phyloP scores from a whole-genome alignment of 1,140 invertebrate genomes.

The Lutraria rhynchaena region DNA sequence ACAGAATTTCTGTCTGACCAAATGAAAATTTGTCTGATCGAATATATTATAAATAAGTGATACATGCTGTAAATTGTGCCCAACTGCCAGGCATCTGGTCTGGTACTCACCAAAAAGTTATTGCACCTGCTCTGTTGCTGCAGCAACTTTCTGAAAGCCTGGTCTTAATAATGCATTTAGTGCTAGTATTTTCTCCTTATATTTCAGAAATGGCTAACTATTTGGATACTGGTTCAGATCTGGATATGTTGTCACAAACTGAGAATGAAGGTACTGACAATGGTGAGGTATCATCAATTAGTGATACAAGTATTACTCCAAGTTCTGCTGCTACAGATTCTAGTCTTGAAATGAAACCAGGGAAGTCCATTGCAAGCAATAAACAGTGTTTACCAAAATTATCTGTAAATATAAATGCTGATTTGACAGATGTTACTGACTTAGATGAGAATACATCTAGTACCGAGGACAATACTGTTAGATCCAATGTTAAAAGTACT shows the following conservation, averaged over 20 bases:
- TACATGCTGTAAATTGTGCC: too few relatives aligned
- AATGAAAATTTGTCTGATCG: too few relatives aligned
- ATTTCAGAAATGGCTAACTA: conserved; percentile 6
- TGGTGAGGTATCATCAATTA: background rate
- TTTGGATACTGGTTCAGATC: background rate
- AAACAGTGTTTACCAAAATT: background rate
- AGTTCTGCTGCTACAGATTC: background rate
- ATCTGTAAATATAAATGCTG: conserved; percentile 1
- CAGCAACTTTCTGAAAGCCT: too few relatives aligned
- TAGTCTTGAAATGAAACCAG: background rate
- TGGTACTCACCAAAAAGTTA: too few relatives aligned
- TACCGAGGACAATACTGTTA: background rate
- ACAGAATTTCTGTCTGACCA: too few relatives aligned
- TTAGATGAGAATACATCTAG: conserved; percentile 18
- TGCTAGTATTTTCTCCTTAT: too few relatives aligned
- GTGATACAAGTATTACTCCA: background rate
- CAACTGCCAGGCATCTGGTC: too few relatives aligned
- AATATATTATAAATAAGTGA: too few relatives aligned
- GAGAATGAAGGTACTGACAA: conserved; percentile 19
- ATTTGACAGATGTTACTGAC: conserved; percentile 41
- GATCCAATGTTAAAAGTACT: background rate
- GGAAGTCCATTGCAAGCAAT: background rate
- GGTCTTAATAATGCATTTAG: too few relatives aligned
- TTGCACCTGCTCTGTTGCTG: too few relatives aligned
- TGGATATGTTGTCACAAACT: conserved; percentile 31